These are phyloP conservation scores for Otocyon megalotis DNA, from an alignment of 2,113 vertebrate species.

Conservation along the genomic window DNA sequence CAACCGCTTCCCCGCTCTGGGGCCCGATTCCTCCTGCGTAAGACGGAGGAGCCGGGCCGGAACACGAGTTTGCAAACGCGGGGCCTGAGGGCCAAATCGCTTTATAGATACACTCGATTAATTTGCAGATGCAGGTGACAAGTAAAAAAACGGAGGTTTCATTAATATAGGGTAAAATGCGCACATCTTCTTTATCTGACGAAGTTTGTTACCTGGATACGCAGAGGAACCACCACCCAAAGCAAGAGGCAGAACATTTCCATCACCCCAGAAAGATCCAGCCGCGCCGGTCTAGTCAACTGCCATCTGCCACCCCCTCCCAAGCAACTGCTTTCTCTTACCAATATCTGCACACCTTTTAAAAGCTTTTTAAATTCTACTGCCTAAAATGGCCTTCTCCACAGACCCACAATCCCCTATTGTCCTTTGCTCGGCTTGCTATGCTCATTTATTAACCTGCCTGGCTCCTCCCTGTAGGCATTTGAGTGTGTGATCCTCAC, in stretches of 20 bases:
- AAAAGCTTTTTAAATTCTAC: not conserved
- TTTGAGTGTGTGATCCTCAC: not conserved
- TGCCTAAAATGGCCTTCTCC: not conserved
- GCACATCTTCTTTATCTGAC: not conserved
- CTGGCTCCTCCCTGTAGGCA: not conserved
- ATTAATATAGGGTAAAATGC: not conserved
- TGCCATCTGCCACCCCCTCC: too few species aligned
- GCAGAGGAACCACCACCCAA: not conserved
- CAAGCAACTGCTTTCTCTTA: not conserved
- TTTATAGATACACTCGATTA: not conserved
- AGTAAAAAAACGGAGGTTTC: not conserved
- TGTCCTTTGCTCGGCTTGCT: not conserved
- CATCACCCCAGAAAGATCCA: not conserved
- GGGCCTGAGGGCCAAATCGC: not conserved
- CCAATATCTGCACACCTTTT: not conserved
- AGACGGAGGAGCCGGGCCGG: not conserved
- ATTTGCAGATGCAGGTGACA: too few species aligned
- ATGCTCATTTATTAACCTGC: not conserved
- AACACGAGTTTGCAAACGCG: not conserved
- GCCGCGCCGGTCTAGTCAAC: not conserved
- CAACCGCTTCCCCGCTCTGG: not conserved
- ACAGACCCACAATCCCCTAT: not conserved
- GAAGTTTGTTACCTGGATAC: not conserved
- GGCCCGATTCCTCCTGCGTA: not conserved
- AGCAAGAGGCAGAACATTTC: not conserved